Base-by-base conservation (phyloP, 2,888 invertebrate genomes). In the Synergus laeviventris region DNA sequence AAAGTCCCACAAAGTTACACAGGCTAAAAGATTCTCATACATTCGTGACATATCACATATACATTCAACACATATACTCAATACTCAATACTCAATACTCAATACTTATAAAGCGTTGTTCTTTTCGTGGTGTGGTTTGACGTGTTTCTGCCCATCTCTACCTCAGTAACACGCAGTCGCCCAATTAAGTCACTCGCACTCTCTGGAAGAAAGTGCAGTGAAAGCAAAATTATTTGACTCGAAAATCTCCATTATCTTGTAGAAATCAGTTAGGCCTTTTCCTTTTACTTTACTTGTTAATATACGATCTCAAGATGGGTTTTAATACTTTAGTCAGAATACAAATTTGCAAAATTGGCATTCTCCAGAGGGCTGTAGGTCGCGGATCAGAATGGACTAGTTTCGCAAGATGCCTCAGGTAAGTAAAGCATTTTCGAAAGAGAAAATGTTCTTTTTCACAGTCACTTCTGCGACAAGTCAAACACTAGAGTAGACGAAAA, bases 331-430 rank as follows among this genome's bases (percentile, higher is more conserved):
- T 89, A 12, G 77, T 81, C 3, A 76, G 77, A 54, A 75, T 88
- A 42, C 89, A 86, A 80, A 81, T 88, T 64, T 87, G 86, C 80
- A 85, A 86, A 61, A 77, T 81, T 11, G 81, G 78, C 66, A 64
- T 88, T 49, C 75, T 87, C 61, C 85, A 82, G 75, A 84, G 84
- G 74, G 70, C 82, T 54, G 74, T 78, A 8, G 84, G 84, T 39
- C 79, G 73, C 24, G 77, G 81, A 38, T 80, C 81, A 45, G 84
- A 85, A 82, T 87, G 87, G 87, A 78, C 86, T 77, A 81, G 82
- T 56, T 76, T 88, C 42, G 81, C 83, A 73, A 87, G 88, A 83
- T 87, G 87, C 78, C 83, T 90, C 81, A 89, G 90, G 88, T 90
- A 82, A 84, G 87, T 86, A 74, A 76, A 76, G n/a, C 61, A 16